Conservation (phyloP, 1,140 invertebrate species). For the Dryas iulia region DNA sequence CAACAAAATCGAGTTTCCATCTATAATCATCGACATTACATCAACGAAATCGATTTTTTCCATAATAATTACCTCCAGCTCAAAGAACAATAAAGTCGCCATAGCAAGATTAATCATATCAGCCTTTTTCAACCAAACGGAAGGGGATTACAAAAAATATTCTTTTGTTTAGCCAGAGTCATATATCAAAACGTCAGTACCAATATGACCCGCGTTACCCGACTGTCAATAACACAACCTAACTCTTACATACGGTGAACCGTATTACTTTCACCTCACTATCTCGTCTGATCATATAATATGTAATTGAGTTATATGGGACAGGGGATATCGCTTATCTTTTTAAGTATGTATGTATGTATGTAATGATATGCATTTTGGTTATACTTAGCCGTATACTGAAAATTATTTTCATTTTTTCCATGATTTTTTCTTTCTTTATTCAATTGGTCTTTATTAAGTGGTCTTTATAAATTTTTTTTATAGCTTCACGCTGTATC, state of each 20-base stretch:
- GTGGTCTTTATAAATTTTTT: no score
- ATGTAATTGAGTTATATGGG: slow-evolving; percentile 15
- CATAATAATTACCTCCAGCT: not conserved
- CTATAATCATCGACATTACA: no score
- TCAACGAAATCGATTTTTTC: not conserved
- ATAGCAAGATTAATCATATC: slow-evolving; percentile 1
- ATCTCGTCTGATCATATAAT: not conserved
- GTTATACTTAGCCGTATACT: no score
- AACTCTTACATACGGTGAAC: slow-evolving; percentile 26
- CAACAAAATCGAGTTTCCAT: not conserved
- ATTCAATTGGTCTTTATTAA: no score
- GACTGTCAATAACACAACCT: slow-evolving; percentile 39
- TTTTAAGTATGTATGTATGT: not conserved
- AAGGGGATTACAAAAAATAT: slow-evolving; percentile 5
- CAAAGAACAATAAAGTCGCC: not conserved
- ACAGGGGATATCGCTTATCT: not conserved
- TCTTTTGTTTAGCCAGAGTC: slow-evolving; percentile 30
- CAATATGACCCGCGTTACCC: slow-evolving; percentile 36
- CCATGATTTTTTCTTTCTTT: no score
- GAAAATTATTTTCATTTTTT: no score
- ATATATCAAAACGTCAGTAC: slow-evolving; percentile 40
- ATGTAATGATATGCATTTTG: not conserved
- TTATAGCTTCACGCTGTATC: no score
- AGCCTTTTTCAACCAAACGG: not conserved
- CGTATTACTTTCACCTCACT: slow-evolving; percentile 32